These are phyloP conservation scores for Drosophila kuntzei DNA, from an alignment of 2,888 invertebrate genomes.

Conservation along the genomic window DNA sequence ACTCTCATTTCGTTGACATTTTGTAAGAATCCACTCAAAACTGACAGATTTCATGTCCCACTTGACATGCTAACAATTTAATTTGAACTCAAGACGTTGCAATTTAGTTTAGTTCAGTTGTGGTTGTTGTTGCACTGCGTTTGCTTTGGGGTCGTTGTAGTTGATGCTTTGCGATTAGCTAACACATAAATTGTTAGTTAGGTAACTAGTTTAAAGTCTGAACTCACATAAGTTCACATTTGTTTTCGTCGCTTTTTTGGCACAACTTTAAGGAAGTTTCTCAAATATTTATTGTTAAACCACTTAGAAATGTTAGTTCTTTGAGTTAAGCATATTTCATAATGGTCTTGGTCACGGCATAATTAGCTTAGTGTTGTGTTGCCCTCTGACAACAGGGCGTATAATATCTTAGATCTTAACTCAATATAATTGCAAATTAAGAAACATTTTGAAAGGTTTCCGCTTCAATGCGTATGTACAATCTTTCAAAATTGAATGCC, in stretches of 20 bases:
- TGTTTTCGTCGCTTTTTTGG: neutral
- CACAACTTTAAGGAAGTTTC: constrained; percentile 34
- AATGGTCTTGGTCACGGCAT: constrained; percentile 48
- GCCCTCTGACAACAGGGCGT: constrained; percentile 33
- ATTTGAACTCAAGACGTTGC: constrained; percentile 74
- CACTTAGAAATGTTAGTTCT: constrained; percentile 28
- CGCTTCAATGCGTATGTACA: constrained; percentile 21
- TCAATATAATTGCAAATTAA: constrained; percentile 22
- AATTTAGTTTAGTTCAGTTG: constrained; percentile 50
- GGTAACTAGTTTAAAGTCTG: constrained; percentile 18
- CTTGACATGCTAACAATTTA: constrained; percentile 82
- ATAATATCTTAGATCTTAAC: constrained; percentile 4
- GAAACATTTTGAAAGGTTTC: constrained; percentile 43
- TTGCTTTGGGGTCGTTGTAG: constrained; percentile 41
- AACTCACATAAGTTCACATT: constrained; percentile 7
- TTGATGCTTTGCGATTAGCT: constrained; percentile 41
- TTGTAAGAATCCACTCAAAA: constrained; percentile 70
- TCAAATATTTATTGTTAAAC: constrained; percentile 12
- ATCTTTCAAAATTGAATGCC: constrained; percentile 1
- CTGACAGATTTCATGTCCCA: constrained; percentile 73
- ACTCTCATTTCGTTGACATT: constrained; percentile 26
- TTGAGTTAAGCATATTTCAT: constrained; percentile 5
- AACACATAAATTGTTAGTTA: constrained; percentile 30
- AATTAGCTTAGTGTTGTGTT: constrained; percentile 33
- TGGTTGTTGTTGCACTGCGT: constrained; percentile 30